Base-by-base conservation (phyloP, 2,888 invertebrate species). In the Lasioglossum marginatum region DNA sequence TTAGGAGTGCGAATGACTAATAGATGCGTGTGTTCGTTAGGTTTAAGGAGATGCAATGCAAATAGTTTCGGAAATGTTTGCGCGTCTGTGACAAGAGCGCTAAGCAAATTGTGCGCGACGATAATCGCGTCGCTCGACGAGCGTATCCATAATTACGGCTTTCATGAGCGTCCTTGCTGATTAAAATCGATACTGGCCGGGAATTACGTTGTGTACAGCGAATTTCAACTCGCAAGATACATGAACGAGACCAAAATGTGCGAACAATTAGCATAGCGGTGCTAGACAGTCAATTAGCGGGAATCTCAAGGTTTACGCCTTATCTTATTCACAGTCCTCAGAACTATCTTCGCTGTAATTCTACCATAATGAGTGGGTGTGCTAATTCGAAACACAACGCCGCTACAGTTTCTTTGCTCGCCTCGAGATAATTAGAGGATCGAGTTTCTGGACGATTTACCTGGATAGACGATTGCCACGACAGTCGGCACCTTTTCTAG, bases 261-360 rank as follows among this genome's bases (percentile, higher is more conserved):
- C 70, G 73, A 81, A 88, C 48, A 87, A 91, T 92, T 92, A 92
- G 87, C 92, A 81, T 80, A 57, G 60, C 85, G 81, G 82, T 78
- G 91, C 86, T 88, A 92, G 90, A 91, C 90, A 48, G 75, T 40
- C 79, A 85, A 89, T 92, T 92, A 91, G 82, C 91, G 78, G 73
- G 43, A 40, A 79, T 78, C 68, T 57, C 87, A 89, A 89, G 89
- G 86, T 78, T 87, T 10, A 10, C 2, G 19, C 73, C 75, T 88
- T 83, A 85, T 90, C 76, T 80, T 80, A 43, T 43, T 72, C 79
- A 16, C 45, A 68, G 34, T 5, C n/a, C 45, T 43, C 72, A 6
- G 68, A 57, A 63, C 79, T 63, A 75, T 73, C 43, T 23, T 37
- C n/a, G n/a, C 68, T 48, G 60, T 23, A 70, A 27, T 70, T 8